Evolutionary conservation across 2,888 invertebrate species (phyloP).

Genomic region (Dorcus parallelipipedus): DNA sequence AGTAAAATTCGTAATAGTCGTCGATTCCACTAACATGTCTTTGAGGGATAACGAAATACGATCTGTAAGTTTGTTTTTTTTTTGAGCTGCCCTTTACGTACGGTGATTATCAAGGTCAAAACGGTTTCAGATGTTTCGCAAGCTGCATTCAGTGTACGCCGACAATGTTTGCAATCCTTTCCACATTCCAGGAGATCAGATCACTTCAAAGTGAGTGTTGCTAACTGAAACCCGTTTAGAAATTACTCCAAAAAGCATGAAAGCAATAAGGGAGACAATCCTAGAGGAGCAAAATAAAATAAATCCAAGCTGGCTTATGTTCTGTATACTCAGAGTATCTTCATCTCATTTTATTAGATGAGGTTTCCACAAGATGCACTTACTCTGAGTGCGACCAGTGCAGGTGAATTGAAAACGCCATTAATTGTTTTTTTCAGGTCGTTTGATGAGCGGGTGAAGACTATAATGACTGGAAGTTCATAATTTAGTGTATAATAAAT

Average conservation of each 20-base stretch:
- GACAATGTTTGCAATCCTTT: conserved; percentile 97
- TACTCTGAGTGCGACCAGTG: too few relatives aligned
- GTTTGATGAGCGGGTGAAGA: conserved; percentile 66
- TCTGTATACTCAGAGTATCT: too few relatives aligned
- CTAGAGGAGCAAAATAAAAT: too few relatives aligned
- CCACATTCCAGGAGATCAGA: conserved; percentile 87
- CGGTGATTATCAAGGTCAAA: conserved; percentile 12
- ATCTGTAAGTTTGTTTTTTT: conserved; percentile 59
- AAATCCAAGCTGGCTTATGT: too few relatives aligned
- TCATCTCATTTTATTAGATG: too few relatives aligned
- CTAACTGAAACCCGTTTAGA: background rate
- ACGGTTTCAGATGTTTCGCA: conserved; percentile 71
- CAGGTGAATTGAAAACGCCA: too few relatives aligned
- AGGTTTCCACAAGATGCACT: too few relatives aligned
- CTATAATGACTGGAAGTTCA: conserved; percentile 49
- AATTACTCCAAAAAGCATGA: too few relatives aligned
- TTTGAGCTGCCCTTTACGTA: conserved; percentile 8
- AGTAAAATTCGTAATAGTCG: conserved; percentile 89
- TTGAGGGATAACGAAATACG: conserved; percentile 92
- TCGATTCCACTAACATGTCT: conserved; percentile 84
- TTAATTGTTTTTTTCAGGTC: conserved; percentile 50
- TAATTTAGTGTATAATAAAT: conserved; percentile 17
- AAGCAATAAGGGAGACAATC: too few relatives aligned
- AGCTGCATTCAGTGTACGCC: conserved; percentile 87
- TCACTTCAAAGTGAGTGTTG: conserved; percentile 75